A percentile compares a stretch with the other conserved stretches of the same genome.
Conservation (phyloP, 2,888 invertebrate genomes). For the Oscheius sp. region DNA sequence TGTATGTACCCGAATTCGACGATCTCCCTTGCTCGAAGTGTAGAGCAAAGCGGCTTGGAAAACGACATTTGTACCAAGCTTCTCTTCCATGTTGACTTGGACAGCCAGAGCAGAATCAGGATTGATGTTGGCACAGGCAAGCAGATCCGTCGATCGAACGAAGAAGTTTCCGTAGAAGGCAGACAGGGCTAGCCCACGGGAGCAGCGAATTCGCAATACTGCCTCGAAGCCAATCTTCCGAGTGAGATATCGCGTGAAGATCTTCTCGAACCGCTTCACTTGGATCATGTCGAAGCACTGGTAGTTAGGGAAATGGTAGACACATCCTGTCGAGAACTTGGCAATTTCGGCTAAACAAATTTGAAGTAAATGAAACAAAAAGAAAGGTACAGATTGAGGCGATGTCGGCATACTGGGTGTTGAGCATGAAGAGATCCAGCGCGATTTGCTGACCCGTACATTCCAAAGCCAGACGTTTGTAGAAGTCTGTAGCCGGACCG, state of each 20-base stretch:
- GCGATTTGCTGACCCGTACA: conserved; percentile 82
- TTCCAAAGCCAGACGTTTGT: conserved; percentile 93
- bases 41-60: conserved; percentile 98
- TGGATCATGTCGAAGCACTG: conserved; percentile 75
- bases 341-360: conserved; percentile 82
- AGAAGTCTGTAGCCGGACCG: conserved; percentile 96
- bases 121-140: conserved; percentile 95
- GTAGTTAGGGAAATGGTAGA: conserved; percentile 88
- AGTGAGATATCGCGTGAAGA: conserved; percentile 88
- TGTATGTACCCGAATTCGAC: conserved; percentile 96
- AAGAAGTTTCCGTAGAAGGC: conserved; percentile 99
- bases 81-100: conserved; percentile 92
- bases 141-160: conserved; percentile 93
- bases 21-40: conserved; percentile 93
- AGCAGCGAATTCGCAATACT: conserved; percentile 95
- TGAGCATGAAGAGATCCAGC: conserved; percentile 92
- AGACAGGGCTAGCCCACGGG: conserved; percentile 90
- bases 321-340: conserved; percentile 92
- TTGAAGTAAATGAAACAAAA: neutral
- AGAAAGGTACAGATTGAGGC: conserved; percentile 84
- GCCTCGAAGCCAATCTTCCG: conserved; percentile 98
- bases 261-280: conserved; percentile 82
- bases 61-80: conserved; percentile 86
- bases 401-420: conserved; percentile 91
- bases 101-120: conserved; percentile 98